phyloP scores from a whole-genome alignment of 92 coral and sea anemone species.

The Heliopora coerulea region DNA sequence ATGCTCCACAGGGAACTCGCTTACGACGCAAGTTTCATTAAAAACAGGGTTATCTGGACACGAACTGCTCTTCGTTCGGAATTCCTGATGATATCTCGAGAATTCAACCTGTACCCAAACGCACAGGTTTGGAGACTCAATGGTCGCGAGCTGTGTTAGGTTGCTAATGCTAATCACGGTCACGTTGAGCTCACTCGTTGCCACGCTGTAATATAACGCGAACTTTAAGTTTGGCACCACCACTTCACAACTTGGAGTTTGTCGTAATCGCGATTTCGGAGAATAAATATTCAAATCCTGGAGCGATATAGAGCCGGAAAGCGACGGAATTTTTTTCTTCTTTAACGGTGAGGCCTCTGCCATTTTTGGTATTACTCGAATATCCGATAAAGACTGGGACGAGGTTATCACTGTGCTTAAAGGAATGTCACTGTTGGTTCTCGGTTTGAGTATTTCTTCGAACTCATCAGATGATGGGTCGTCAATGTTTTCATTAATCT shows the following conservation, averaged over 20 bases:
- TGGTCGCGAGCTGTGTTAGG: background rate
- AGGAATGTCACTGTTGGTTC: constrained; percentile 19
- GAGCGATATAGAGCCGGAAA: constrained; percentile 29
- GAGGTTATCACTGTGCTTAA: constrained; percentile 9
- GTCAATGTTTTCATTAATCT: background rate
- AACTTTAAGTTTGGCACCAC: constrained; percentile 44
- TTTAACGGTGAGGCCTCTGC: constrained; percentile 9
- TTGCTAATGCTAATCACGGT: constrained; percentile 72
- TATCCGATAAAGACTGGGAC: constrained; percentile 1
- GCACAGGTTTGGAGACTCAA: constrained; percentile 3
- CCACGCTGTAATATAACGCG: constrained; percentile 85
- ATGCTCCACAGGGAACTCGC: constrained; percentile 62
- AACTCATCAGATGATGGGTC: constrained; percentile 29
- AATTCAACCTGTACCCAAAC: constrained; percentile 44
- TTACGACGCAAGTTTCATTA: constrained; percentile 90
- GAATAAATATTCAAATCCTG: constrained; percentile 36
- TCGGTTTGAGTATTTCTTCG: background rate
- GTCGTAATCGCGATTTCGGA: constrained; percentile 15
- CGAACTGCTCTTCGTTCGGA: constrained; percentile 39
- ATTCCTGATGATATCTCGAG: constrained; percentile 29
- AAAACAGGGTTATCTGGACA: constrained; percentile 70
- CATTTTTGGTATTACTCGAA: constrained; percentile 11
- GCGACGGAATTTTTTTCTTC: background rate
- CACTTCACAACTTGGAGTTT: background rate
- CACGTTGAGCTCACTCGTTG: constrained; percentile 81